phyloP scores from a whole-genome alignment of 2,888 invertebrate genomes.

The Himalopsyche japonica region DNA sequence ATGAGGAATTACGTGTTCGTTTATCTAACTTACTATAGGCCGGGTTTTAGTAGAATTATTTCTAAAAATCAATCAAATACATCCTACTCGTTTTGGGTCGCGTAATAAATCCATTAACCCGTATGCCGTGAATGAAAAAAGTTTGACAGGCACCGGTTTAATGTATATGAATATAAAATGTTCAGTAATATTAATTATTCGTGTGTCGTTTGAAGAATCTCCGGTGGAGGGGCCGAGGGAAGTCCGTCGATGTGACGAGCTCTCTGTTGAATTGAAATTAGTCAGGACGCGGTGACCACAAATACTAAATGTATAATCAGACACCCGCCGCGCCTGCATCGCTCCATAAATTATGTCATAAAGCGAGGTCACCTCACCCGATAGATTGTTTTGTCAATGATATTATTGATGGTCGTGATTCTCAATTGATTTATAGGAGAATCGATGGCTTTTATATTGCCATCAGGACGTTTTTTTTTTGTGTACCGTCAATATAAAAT shows the following conservation, averaged over 20 bases:
- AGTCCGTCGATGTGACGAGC: constrained; percentile 5
- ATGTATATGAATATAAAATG: no score
- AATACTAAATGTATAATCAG: neutral
- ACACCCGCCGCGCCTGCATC: no score
- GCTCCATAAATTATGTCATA: neutral
- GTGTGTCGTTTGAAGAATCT: constrained; percentile 22
- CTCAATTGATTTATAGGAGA: constrained; percentile 2
- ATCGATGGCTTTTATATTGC: neutral
- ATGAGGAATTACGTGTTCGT: no score
- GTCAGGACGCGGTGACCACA: constrained; percentile 2
- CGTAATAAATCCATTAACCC: no score
- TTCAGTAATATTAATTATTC: constrained; percentile 17
- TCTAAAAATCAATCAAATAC: no score
- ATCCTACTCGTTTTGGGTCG: no score
- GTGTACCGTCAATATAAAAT: neutral
- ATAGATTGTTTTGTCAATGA: neutral
- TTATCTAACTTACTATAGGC: no score
- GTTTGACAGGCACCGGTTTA: no score
- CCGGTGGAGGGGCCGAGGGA: constrained; percentile 16
- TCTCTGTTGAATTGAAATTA: constrained; percentile 26
- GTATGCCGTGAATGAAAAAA: no score
- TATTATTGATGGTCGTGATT: constrained; percentile 11
- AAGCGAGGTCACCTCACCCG: neutral
- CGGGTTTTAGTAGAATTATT: no score
- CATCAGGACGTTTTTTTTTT: neutral